These are phyloP conservation scores for Varroa destructor DNA, from an alignment of 1,140 invertebrate species.

Conservation along the genomic window DNA sequence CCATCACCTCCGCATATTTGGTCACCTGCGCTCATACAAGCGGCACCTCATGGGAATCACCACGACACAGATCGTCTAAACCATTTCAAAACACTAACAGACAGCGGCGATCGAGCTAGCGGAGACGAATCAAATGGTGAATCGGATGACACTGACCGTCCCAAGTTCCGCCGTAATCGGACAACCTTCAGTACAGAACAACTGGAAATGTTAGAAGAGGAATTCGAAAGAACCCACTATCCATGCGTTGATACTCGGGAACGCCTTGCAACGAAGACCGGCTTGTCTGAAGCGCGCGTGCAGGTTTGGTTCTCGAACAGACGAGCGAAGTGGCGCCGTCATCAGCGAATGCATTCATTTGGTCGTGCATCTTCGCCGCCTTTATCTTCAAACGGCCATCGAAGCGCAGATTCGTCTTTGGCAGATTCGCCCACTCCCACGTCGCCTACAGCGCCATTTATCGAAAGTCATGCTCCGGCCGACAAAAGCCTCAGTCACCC, in stretches of 20 bases:
- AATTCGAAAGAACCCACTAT: conserved; percentile 90
- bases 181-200: conserved; percentile 89
- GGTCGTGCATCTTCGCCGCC: background rate
- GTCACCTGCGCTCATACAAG: background rate
- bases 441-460: no score
- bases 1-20: background rate
- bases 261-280: conserved; percentile 72
- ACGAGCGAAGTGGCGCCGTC: conserved; percentile 89
- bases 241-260: conserved; percentile 86
- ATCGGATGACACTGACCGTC: conserved; percentile 32
- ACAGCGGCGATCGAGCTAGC: background rate
- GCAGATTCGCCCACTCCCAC: background rate
- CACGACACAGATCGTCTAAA: background rate
- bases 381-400: no score
- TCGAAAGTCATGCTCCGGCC: no score
- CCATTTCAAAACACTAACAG: background rate
- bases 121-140: conserved; percentile 11
- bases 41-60: background rate
- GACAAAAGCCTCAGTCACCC: background rate
- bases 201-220: conserved; percentile 80
- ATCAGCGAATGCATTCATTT: conserved; percentile 66
- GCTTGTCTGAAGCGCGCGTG: conserved; percentile 82
- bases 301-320: conserved; percentile 99
- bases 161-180: conserved; percentile 65
- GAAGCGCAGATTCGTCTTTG: background rate